phyloP scores from a whole-genome alignment of 2,113 vertebrate genomes.

The Callipepla californica region DNA sequence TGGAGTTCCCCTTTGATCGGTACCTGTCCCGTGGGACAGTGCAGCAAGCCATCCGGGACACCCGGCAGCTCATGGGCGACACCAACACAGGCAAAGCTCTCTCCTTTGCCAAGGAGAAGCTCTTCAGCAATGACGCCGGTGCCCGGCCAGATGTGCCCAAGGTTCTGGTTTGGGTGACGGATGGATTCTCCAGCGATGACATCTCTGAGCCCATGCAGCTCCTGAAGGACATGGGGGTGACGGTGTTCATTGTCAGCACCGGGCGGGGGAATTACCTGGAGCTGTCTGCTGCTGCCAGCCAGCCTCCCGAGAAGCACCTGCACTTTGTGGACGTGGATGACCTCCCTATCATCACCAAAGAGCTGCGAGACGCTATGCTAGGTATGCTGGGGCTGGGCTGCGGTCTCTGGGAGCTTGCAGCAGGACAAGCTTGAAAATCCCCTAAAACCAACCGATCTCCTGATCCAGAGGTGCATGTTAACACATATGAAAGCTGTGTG shows the following conservation, averaged over 20 bases:
- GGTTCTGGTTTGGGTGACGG: slow-evolving; percentile 95
- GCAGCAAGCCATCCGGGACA: slow-evolving; percentile 77
- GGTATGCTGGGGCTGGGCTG: slow-evolving; percentile 70
- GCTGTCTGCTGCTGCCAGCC: slow-evolving; percentile 84
- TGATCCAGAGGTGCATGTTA: not conserved
- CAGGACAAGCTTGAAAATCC: not conserved
- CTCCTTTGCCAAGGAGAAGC: slow-evolving; percentile 78
- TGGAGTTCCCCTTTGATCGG: slow-evolving; percentile 88
- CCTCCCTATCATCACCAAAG: slow-evolving; percentile 87
- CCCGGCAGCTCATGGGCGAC: slow-evolving; percentile 87
- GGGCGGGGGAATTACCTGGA: slow-evolving; percentile 88
- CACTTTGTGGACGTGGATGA: slow-evolving; percentile 95
- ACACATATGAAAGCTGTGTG: no score
- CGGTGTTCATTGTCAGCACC: slow-evolving; percentile 90
- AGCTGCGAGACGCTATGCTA: slow-evolving; percentile 85
- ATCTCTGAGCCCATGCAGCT: slow-evolving; percentile 85
- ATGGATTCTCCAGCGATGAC: slow-evolving; percentile 90
- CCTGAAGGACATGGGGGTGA: slow-evolving; percentile 86
- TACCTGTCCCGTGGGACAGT: slow-evolving; percentile 69
- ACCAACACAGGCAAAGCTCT: slow-evolving; percentile 92
- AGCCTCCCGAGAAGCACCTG: slow-evolving; percentile 84
- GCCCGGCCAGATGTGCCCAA: slow-evolving; percentile 85
- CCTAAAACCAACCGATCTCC: rapidly evolving
- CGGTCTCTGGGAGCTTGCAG: not conserved
- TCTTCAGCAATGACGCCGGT: slow-evolving; percentile 70